These are phyloP conservation scores for Papilio glaucus DNA, from an alignment of 1,140 invertebrate genomes.

Conservation along the genomic window DNA sequence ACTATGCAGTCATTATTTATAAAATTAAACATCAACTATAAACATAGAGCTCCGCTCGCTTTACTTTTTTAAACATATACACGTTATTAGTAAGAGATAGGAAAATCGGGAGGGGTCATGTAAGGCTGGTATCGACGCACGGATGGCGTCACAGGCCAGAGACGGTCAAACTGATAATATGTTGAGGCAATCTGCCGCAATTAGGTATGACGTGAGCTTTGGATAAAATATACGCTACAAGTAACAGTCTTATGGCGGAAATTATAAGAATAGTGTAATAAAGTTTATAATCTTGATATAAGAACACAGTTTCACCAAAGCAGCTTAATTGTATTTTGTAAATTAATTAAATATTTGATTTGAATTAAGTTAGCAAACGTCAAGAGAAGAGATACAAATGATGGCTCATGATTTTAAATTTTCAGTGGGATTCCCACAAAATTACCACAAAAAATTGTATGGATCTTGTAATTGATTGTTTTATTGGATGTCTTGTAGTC, in stretches of 20 bases:
- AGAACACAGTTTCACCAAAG: too few species aligned
- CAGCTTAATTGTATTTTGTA: too few species aligned
- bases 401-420: too few species aligned
- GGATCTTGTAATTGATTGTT: too few species aligned
- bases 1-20: conserved; percentile 40
- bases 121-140: conserved; percentile 51
- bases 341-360: too few species aligned
- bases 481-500: background rate
- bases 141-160: conserved; percentile 59
- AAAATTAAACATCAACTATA: conserved; percentile 37
- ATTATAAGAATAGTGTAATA: too few species aligned
- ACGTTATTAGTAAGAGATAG: conserved; percentile 35
- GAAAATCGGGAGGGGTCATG: conserved; percentile 42
- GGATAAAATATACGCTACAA: conserved; percentile 39
- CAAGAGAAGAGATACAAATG: too few species aligned
- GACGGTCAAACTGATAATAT: conserved; percentile 57
- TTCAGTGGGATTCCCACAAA: too few species aligned
- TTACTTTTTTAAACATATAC: background rate
- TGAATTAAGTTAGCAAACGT: too few species aligned
- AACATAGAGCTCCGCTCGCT: conserved; percentile 34
- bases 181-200: conserved; percentile 64
- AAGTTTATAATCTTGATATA: too few species aligned
- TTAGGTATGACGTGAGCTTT: conserved; percentile 65
- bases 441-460: too few species aligned
- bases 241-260: conserved; percentile 39